Conservation (phyloP, 1,140 invertebrate species). For the Camponotus pennsylvanicus region DNA sequence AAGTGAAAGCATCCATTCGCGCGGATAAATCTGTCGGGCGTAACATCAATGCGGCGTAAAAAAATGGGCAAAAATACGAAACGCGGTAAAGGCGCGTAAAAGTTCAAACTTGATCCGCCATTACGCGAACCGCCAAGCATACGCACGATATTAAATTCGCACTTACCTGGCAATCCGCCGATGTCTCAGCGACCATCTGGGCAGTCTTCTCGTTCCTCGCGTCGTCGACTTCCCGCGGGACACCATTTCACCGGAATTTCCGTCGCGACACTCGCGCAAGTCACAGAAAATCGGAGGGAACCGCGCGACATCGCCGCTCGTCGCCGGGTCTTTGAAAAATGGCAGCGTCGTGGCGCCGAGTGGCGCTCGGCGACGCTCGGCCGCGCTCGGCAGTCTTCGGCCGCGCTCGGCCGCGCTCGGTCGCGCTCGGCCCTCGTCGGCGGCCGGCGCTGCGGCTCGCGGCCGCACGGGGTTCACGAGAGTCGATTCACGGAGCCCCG, state of each 20-base stretch:
- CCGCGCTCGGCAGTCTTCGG: slow-evolving; percentile 42
- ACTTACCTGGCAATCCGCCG: neutral
- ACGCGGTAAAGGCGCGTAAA: neutral
- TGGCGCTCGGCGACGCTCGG: slow-evolving; percentile 57
- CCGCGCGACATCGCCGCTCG: neutral
- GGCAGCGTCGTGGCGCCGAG: slow-evolving; percentile 17
- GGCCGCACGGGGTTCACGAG: slow-evolving; percentile 77
- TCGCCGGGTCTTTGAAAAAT: neutral
- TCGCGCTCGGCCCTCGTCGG: slow-evolving; percentile 65
- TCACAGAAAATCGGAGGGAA: neutral
- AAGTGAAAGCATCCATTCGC: too few species aligned
- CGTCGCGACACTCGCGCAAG: neutral
- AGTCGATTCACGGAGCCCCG: slow-evolving; percentile 80
- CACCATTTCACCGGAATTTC: neutral
- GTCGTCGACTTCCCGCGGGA: neutral
- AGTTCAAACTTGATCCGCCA: neutral
- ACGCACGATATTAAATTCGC: too few species aligned
- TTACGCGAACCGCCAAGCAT: too few species aligned
- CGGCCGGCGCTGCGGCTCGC: slow-evolving; percentile 58
- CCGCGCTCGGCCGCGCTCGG: slow-evolving; percentile 49
- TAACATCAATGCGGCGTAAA: too few species aligned
- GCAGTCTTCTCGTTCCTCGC: neutral
- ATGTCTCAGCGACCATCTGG: neutral
- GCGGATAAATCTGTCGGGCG: too few species aligned
- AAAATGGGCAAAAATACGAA: too few species aligned